Conservation (phyloP, 2,113 vertebrate genomes). For the Pollachius pollachius region DNA sequence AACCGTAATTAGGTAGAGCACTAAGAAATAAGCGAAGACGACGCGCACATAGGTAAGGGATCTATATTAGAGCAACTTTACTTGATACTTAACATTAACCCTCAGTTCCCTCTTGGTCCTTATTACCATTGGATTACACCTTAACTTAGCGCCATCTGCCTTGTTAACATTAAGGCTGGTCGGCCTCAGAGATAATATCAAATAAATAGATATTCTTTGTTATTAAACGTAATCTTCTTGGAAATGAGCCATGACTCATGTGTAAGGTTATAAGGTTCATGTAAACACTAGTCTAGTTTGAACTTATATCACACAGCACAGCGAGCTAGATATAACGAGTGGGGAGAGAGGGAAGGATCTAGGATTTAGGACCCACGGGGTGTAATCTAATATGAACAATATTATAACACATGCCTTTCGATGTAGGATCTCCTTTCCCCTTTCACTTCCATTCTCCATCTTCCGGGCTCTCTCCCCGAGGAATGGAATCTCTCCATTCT, state of each 20-base stretch:
- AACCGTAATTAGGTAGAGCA: not conserved
- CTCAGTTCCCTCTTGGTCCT: slow-evolving; percentile 71
- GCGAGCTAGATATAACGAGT: not conserved
- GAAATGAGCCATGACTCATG: too few species aligned
- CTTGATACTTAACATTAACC: too few species aligned
- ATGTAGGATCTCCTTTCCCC: slow-evolving; percentile 67
- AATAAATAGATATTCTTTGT: not conserved
- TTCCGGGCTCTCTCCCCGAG: slow-evolving; percentile 69
- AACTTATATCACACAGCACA: not conserved
- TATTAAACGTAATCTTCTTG: too few species aligned
- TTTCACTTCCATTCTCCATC: slow-evolving; percentile 76
- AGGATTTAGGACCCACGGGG: slow-evolving; percentile 37
- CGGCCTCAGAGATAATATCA: not conserved
- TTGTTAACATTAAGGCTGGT: slow-evolving; percentile 3
- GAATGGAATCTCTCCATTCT: slow-evolving; percentile 56
- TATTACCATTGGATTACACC: slow-evolving; percentile 85
- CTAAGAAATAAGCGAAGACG: not conserved
- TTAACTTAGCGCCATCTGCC: slow-evolving; percentile 19
- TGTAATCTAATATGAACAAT: slow-evolving; percentile 78
- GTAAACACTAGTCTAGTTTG: not conserved
- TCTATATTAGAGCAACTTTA: not conserved
- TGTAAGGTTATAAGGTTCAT: not conserved
- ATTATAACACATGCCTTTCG: slow-evolving; percentile 59
- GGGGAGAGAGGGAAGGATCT: not conserved
- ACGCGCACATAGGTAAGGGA: too few species aligned